Conservation (phyloP, 1,140 invertebrate genomes). For the Polypedilum pembai region DNA sequence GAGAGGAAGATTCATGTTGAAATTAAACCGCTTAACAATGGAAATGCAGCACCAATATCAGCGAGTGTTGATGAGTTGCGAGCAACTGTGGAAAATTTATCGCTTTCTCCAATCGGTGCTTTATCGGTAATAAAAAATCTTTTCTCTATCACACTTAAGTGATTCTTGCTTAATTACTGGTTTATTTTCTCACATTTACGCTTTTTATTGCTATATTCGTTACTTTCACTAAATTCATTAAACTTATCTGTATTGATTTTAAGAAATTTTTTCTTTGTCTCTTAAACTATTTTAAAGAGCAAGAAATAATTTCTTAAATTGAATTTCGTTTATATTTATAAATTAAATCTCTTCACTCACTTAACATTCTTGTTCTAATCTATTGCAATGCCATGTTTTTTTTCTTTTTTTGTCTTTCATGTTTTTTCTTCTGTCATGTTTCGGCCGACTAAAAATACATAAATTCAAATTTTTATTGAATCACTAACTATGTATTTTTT, state of each 20-base stretch:
- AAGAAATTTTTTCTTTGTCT: not conserved
- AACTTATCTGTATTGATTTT: slow-evolving; percentile 8
- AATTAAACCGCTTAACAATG: slow-evolving; percentile 89
- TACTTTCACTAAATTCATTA: slow-evolving; percentile 22
- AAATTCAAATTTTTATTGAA: slow-evolving; percentile 11
- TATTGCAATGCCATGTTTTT: slow-evolving; percentile 26
- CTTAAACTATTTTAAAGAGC: not conserved
- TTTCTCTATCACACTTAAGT: not conserved
- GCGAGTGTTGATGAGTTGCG: slow-evolving; percentile 89
- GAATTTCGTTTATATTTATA: too few relatives aligned
- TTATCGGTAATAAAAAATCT: slow-evolving; percentile 40
- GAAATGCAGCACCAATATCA: slow-evolving; percentile 68
- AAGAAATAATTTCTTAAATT: not conserved
- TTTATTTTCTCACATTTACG: slow-evolving; percentile 21
- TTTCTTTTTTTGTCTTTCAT: slow-evolving; percentile 24
- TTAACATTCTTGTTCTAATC: not conserved
- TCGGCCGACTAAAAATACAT: slow-evolving; percentile 10
- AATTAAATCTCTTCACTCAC: too few relatives aligned
- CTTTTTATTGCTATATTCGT: not conserved
- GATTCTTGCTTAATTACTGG: not conserved
- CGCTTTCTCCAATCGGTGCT: slow-evolving; percentile 67
- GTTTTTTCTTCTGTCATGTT: slow-evolving; percentile 21
- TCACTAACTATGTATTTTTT: not conserved
- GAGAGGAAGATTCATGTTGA: slow-evolving; percentile 87
- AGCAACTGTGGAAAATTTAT: slow-evolving; percentile 85